Percentiles rank a stretch among this genome's conserved stretches.
These are phyloP conservation scores for Eucera pruinosa DNA, from an alignment of 2,888 invertebrate species.

Conservation along the genomic window DNA sequence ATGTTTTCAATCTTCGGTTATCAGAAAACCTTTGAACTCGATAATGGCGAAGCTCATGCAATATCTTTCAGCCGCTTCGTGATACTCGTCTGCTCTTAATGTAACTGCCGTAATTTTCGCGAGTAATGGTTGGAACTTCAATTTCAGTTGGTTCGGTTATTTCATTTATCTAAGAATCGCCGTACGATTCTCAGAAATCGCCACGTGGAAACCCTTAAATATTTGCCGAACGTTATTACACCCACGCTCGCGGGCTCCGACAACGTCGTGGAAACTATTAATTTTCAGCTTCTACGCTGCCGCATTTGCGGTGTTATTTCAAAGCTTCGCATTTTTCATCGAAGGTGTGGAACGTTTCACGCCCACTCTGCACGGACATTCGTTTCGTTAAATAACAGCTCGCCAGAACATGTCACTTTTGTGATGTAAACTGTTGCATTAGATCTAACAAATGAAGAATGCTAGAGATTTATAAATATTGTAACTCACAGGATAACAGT, in stretches of 20 bases:
- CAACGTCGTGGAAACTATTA: slow-evolving; percentile 8
- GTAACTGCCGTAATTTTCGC: not conserved
- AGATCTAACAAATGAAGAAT: no score
- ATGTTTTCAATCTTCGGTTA: no score
- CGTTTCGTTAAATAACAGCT: no score
- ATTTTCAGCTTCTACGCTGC: not conserved
- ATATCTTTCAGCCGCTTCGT: not conserved
- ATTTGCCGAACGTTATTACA: slow-evolving; percentile 9
- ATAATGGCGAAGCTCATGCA: not conserved
- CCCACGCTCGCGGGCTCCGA: not conserved
- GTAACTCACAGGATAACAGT: no score
- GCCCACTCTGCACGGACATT: no score
- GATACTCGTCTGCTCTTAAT: not conserved
- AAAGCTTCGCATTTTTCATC: no score
- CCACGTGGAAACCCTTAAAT: slow-evolving; percentile 2
- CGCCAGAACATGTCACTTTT: no score
- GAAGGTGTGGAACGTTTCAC: no score
- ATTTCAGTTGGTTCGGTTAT: slow-evolving; percentile 7
- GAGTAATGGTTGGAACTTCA: not conserved
- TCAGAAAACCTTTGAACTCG: not conserved
- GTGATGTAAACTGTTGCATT: no score
- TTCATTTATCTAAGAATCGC: slow-evolving; percentile 7
- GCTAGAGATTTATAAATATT: no score
- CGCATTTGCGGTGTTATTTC: not conserved
- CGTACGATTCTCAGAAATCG: not conserved